Conservation (phyloP, 2,888 invertebrate species). For the Hypolimnas misippus region DNA sequence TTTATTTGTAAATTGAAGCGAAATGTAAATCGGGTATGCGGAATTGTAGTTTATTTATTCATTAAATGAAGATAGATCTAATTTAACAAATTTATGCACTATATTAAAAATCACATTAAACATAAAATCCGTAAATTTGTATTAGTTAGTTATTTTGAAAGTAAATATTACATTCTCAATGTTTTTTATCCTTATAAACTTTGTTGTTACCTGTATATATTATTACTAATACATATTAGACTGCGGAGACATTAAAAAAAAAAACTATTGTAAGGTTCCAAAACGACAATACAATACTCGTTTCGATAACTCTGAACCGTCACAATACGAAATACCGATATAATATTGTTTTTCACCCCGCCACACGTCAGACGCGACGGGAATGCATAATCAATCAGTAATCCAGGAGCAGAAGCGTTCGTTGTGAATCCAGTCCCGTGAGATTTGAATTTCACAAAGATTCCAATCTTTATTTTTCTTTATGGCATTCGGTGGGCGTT, state of each 20-base stretch:
- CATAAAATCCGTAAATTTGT: no score
- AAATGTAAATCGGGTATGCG: slow-evolving; percentile 8
- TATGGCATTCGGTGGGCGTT: slow-evolving; percentile 56
- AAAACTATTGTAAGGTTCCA: neutral
- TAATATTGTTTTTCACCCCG: slow-evolving; percentile 62
- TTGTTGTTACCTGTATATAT: no score
- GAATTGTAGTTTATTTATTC: slow-evolving; percentile 3
- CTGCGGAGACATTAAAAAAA: neutral
- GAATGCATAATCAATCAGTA: slow-evolving; percentile 83
- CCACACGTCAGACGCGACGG: slow-evolving; percentile 67
- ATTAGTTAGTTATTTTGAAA: no score
- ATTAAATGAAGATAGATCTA: no score
- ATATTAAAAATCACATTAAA: no score
- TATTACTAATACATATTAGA: neutral
- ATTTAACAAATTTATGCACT: no score
- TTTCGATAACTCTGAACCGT: slow-evolving; percentile 34
- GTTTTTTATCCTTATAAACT: no score
- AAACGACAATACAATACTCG: slow-evolving; percentile 16
- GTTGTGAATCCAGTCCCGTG: slow-evolving; percentile 69
- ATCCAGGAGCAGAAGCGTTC: slow-evolving; percentile 60
- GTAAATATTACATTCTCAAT: no score
- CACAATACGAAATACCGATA: slow-evolving; percentile 44
- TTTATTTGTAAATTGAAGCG: slow-evolving; percentile 26
- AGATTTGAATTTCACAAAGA: slow-evolving; percentile 76
- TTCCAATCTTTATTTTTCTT: slow-evolving; percentile 68